phyloP scores from a whole-genome alignment of 2,888 invertebrate genomes.

The Nematopogon swammerdamellus region DNA sequence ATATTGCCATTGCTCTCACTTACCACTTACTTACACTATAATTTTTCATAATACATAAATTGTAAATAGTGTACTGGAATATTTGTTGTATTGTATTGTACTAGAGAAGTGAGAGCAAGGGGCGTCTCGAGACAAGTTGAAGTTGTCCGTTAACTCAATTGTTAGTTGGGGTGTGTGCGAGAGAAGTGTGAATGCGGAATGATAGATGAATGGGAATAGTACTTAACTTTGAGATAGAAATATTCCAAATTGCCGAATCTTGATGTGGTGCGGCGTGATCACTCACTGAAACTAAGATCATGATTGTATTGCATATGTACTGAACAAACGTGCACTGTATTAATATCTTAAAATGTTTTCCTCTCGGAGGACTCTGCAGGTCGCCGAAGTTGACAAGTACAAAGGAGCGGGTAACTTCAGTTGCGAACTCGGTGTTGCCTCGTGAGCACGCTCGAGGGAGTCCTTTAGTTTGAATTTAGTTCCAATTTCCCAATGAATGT shows the following conservation, averaged over 20 bases:
- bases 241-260: no score
- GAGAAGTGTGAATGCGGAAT: constrained; percentile 11
- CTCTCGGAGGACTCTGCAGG: constrained; percentile 12
- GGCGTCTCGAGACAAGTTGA: no score
- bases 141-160: not conserved
- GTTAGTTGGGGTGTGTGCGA: constrained; percentile 26
- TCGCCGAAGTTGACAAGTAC: constrained; percentile 8
- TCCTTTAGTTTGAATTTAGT: not conserved
- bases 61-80: no score
- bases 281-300: no score
- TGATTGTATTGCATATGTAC: not conserved
- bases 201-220: constrained; percentile 14
- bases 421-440: not conserved
- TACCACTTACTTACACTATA: no score
- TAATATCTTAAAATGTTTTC: constrained; percentile 14
- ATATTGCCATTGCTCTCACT: no score
- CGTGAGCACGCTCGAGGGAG: not conserved
- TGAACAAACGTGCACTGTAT: constrained; percentile 7
- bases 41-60: no score
- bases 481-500: constrained; percentile 27
- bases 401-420: constrained; percentile 8
- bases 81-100: no score
- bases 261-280: no score
- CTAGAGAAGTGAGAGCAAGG: no score
- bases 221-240: not conserved